Conservation (phyloP, 2,113 vertebrate genomes). For the Ramphastos sulfuratus region DNA sequence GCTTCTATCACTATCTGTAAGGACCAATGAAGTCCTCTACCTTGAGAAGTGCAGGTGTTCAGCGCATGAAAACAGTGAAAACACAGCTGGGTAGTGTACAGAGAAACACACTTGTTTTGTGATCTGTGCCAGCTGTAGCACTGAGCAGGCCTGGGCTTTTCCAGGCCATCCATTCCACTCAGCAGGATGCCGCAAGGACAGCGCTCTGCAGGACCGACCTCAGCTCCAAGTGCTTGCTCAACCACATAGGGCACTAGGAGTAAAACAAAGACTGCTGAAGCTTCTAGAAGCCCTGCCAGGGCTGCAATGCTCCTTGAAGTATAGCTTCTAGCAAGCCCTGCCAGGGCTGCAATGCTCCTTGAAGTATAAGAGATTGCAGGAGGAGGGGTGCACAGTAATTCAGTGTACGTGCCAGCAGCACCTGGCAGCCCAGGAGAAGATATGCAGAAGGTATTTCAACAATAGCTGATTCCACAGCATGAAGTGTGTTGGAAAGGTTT, state of each 20-base stretch:
- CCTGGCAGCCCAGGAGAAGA: neutral
- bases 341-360: neutral
- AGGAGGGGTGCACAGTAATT: neutral
- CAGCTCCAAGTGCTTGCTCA: neutral
- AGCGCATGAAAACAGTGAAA: neutral
- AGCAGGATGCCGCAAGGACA: fast-evolving
- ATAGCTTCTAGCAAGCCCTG: neutral
- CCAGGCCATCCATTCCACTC: neutral
- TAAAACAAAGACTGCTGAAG: neutral
- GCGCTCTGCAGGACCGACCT: fast-evolving
- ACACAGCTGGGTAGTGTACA: neutral
- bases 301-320: neutral
- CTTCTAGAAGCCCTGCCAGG: neutral
- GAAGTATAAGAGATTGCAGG: neutral
- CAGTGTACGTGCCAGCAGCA: neutral
- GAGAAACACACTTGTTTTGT: neutral
- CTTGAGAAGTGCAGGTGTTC: neutral
- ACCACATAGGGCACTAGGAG: neutral
- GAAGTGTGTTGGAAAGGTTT: neutral
- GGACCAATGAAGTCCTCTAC: neutral
- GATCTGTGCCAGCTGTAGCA: neutral
- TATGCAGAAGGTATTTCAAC: neutral
- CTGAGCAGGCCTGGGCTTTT: neutral
- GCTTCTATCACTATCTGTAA: neutral
- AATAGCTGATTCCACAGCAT: neutral